phyloP scores from a whole-genome alignment of 2,888 invertebrate species.

The Ditylenchus weischeri region DNA sequence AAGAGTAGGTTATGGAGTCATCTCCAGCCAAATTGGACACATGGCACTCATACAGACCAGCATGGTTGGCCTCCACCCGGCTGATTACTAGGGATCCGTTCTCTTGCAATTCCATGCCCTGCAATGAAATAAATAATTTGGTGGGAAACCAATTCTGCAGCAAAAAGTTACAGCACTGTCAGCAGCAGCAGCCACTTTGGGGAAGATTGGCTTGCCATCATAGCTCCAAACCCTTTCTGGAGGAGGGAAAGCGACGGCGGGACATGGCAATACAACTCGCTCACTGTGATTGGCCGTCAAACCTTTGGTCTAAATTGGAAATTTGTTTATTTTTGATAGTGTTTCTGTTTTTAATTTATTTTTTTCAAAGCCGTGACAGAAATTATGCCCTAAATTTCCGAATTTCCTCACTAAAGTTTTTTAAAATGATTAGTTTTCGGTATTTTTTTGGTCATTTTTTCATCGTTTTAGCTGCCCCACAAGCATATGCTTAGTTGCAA shows the following conservation, averaged over 20 bases:
- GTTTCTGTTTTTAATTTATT: too few species aligned
- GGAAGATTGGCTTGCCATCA: slow-evolving; percentile 45
- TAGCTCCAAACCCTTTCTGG: slow-evolving; percentile 53
- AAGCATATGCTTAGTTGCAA: too few species aligned
- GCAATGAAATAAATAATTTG: not conserved
- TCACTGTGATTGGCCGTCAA: slow-evolving; percentile 48
- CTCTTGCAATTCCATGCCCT: slow-evolving; percentile 22
- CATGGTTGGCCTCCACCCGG: slow-evolving; percentile 49
- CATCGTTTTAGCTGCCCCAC: too few species aligned
- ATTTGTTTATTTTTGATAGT: too few species aligned
- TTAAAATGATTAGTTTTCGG: too few species aligned
- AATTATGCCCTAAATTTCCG: too few species aligned
- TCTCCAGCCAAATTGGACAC: slow-evolving; percentile 62
- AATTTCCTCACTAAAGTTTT: too few species aligned
- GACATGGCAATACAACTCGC: slow-evolving; percentile 49
- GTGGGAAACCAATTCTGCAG: too few species aligned
- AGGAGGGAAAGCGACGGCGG: slow-evolving; percentile 55
- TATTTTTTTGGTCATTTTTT: too few species aligned
- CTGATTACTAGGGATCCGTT: slow-evolving; percentile 43
- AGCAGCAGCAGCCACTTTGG: not conserved
- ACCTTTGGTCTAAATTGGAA: too few species aligned
- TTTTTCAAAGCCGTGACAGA: too few species aligned
- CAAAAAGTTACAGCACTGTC: not conserved
- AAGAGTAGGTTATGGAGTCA: slow-evolving; percentile 59
- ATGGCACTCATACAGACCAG: slow-evolving; percentile 61